Evolutionary conservation across 2,888 invertebrate species (phyloP).

Genomic region (Crocallis elinguaria): DNA sequence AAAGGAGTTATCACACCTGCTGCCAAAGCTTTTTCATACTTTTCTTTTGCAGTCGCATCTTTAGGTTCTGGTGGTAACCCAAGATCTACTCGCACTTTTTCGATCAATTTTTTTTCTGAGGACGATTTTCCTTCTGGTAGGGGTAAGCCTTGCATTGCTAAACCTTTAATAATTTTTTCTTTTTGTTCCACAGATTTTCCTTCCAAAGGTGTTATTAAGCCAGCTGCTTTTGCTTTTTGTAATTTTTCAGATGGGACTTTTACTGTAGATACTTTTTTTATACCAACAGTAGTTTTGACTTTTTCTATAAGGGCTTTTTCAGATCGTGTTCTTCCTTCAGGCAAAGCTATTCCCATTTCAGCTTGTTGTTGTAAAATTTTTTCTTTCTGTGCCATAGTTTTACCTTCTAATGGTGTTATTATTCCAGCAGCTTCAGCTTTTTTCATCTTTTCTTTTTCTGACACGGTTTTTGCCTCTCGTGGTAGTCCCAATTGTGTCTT

Average conservation of each 20-base stretch:
- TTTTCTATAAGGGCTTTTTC: constrained; percentile 42
- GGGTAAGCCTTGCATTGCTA: constrained; percentile 41
- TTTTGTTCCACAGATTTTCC: constrained; percentile 42
- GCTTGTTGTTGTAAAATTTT: constrained; percentile 40
- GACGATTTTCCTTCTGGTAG: constrained; percentile 42
- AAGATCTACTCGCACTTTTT: constrained; percentile 42
- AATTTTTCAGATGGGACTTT: constrained; percentile 11
- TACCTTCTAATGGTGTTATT: constrained; percentile 38
- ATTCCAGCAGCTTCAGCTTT: constrained; percentile 12
- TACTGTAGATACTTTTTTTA: neutral
- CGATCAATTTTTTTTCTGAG: constrained; percentile 43
- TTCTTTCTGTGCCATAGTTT: constrained; percentile 42
- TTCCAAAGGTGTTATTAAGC: constrained; percentile 34
- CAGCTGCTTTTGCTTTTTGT: constrained; percentile 13
- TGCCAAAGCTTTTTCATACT: constrained; percentile 24
- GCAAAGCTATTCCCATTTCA: constrained; percentile 42
- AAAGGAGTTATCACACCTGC: constrained; percentile 40
- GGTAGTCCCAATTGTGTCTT: constrained; percentile 43
- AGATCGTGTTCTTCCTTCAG: constrained; percentile 42
- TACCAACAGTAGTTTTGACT: constrained; percentile 14
- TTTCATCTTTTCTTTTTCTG: neutral
- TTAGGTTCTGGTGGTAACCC: constrained; percentile 45
- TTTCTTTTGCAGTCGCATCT: constrained; percentile 24
- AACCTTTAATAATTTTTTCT: constrained; percentile 40
- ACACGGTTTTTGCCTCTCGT: constrained; percentile 40